phyloP scores from a whole-genome alignment of 2,888 invertebrate species.

The Eupelmus urozonus region DNA sequence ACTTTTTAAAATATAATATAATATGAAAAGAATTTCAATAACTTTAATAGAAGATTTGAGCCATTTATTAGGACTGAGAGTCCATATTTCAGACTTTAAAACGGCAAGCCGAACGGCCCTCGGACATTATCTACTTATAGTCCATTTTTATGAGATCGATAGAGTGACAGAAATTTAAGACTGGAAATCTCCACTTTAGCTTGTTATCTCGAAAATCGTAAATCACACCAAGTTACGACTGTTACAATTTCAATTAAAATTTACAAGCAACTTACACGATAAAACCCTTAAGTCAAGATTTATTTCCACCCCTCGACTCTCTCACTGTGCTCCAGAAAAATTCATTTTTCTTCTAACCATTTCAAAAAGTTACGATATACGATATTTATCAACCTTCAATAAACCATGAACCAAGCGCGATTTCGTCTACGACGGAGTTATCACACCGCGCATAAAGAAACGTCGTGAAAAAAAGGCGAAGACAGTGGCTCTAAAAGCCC shows the following conservation, averaged over 20 bases:
- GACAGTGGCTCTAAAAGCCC: background rate
- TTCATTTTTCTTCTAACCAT: too few relatives aligned
- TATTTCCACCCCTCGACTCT: background rate
- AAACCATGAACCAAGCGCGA: too few relatives aligned
- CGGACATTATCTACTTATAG: conserved; percentile 39
- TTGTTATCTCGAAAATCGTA: background rate
- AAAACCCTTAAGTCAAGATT: background rate
- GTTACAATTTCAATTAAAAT: background rate
- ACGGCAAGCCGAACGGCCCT: conserved; percentile 10
- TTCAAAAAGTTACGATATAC: too few relatives aligned
- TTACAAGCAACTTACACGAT: background rate
- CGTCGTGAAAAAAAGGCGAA: background rate
- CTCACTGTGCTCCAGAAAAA: too few relatives aligned
- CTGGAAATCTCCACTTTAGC: background rate
- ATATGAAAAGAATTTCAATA: background rate
- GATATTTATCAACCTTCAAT: too few relatives aligned
- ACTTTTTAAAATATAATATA: too few relatives aligned
- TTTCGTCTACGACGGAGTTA: background rate
- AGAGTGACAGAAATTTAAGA: conserved; percentile 25
- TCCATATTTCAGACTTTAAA: conserved; percentile 43
- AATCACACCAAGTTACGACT: background rate
- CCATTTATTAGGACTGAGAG: conserved; percentile 26
- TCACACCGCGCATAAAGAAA: conserved; percentile 1
- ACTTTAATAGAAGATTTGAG: conserved; percentile 8
- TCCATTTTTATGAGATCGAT: conserved; percentile 46